Percentiles rank a stretch among this genome's conserved stretches.
Evolutionary conservation across 2,888 invertebrate species (phyloP).

Genomic region (Shargacucullia verbasci): DNA sequence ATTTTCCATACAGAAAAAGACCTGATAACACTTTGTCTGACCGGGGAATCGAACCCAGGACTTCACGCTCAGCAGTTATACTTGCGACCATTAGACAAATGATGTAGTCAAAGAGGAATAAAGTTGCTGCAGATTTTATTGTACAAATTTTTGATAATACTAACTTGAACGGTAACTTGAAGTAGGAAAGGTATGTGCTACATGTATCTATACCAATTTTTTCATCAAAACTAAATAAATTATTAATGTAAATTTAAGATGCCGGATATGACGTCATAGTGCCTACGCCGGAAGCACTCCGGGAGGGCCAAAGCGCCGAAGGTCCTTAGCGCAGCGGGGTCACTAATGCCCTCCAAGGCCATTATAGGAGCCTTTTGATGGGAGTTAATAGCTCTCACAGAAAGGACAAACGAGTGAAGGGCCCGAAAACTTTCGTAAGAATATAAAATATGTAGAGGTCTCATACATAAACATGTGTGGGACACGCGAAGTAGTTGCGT

Average conservation of each 20-base stretch:
- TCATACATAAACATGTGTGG: conserved; percentile 41
- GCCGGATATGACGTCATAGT: conserved; percentile 70
- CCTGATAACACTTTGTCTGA: too few relatives aligned
- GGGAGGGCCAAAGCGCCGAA: conserved; percentile 69
- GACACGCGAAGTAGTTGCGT: conserved; percentile 1
- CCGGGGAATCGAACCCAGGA: too few relatives aligned
- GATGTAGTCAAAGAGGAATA: too few relatives aligned
- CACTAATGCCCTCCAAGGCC: conserved; percentile 78
- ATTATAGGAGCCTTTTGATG: conserved; percentile 78
- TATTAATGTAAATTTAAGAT: conserved; percentile 62
- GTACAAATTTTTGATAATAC: too few relatives aligned
- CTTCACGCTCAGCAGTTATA: too few relatives aligned
- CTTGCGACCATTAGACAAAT: too few relatives aligned
- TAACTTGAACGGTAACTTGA: too few relatives aligned
- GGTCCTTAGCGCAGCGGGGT: conserved; percentile 76
- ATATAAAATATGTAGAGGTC: conserved; percentile 48
- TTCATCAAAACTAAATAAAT: conserved; percentile 62
- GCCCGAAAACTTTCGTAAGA: conserved; percentile 40
- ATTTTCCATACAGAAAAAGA: too few relatives aligned
- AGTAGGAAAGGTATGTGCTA: too few relatives aligned
- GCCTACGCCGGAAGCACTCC: conserved; percentile 69
- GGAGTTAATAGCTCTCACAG: conserved; percentile 75
- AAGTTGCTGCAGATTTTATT: too few relatives aligned
- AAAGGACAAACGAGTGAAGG: conserved; percentile 60
- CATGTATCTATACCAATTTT: too few relatives aligned